Evolutionary conservation across 2,797 vertebrate species (phyloP), one percentile per base, ranked within the genome.

Genomic region (Acrocephalus scirpaceus): DNA sequence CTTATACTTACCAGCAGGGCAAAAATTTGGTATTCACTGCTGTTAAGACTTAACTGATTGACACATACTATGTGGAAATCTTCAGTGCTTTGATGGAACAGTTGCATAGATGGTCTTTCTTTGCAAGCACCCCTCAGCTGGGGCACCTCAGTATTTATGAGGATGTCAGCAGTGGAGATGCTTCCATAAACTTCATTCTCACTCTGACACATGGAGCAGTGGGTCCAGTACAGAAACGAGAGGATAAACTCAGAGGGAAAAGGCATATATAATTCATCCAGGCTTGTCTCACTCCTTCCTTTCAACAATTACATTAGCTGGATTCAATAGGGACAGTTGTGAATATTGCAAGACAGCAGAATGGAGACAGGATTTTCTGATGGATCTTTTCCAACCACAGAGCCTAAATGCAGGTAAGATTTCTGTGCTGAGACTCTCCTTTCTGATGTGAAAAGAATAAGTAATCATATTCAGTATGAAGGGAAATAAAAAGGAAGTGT

Each of bases 261-360:
- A 72, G 34, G 19, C 62, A 64, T 90, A 40, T 82, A 86, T 82
- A 79, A 93, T 86, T 93, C 80, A 95, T 84, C 56, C 57, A 85
- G 79, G 16, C 38, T 88, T 91, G 73, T 73, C 83, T 92, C 71
- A 36, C 48, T 78, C 45, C 40, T 91, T 78, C 76, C 53, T 92
- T 85, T 91, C 81, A 79, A 51, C 73, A 91, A 26, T 92, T 73
- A 48, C 26, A 27, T 94, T 88, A 73, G 40, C 44, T 64, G 40
- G 18, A 50, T 72, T 92, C 78, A 73, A 5, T 17, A 64, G 89
- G 85, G 62, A 78, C 58, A 34, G 32, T 60, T 66, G 69, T 88
- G 79, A 88, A 78, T 73, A 67, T 66, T 81, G 66, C 15, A 17
- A 91, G 62, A 73, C 62, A 84, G 26, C 29, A 71, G 56, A 64